Conservation (phyloP, 2,113 vertebrate genomes). For the Neodontobutis hainanensis region DNA sequence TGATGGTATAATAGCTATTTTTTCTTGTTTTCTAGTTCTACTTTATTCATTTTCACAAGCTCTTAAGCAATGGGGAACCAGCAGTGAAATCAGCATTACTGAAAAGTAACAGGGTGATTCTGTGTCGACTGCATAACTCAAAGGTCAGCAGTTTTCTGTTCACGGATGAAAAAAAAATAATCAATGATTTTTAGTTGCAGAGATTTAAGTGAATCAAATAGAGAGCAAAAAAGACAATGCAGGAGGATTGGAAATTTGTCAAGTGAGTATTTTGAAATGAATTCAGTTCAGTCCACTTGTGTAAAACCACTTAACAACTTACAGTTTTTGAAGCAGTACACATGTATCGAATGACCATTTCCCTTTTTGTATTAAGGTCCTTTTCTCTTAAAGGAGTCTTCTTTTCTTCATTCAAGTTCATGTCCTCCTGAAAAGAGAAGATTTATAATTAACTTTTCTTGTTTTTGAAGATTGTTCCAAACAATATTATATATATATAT, state of each 20-base stretch:
- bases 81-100: constrained; percentile 1
- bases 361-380: constrained; percentile 91
- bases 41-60: too few relatives aligned
- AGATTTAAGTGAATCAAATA: constrained; percentile 7
- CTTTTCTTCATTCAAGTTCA: constrained; percentile 98
- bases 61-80: neutral
- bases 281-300: too few relatives aligned
- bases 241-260: neutral
- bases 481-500: too few relatives aligned
- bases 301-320: constrained; percentile 69
- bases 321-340: constrained; percentile 91
- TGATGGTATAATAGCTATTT: too few relatives aligned
- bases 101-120: constrained; percentile 8
- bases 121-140: constrained; percentile 9
- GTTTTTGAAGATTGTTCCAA: neutral
- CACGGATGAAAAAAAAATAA: neutral
- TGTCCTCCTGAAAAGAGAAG: constrained; percentile 88
- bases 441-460: too few relatives aligned
- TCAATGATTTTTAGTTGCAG: constrained; percentile 4
- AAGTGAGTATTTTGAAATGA: neutral
- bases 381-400: constrained; percentile 95
- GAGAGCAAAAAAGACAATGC: neutral
- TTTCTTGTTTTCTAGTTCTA: too few relatives aligned
- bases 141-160: constrained; percentile 2
- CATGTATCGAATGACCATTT: constrained; percentile 97